Evolutionary conservation across 2,797 vertebrate genomes (phyloP).

Genomic region (Harpagifer antarcticus): DNA sequence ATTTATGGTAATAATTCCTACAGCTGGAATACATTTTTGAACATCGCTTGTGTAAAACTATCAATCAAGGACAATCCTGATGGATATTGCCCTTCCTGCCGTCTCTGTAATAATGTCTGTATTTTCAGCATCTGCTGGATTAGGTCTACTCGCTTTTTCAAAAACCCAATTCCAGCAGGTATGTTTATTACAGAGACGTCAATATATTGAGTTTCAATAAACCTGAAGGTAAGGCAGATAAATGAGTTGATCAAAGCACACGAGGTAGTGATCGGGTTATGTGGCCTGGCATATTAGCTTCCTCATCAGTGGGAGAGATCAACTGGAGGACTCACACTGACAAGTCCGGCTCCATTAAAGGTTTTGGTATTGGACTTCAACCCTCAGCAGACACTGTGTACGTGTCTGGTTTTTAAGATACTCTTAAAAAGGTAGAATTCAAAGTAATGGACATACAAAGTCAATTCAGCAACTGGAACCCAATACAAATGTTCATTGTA

Average conservation of each 20-base stretch:
- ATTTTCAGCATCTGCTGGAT: constrained; percentile 48
- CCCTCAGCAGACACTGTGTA: background rate
- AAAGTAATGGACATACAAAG: background rate
- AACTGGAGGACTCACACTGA: constrained; percentile 15
- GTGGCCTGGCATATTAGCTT: constrained; percentile 25
- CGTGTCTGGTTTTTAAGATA: background rate
- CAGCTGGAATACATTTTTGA: constrained; percentile 32
- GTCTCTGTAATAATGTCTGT: constrained; percentile 39
- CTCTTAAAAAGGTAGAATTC: background rate
- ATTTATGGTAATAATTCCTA: constrained; percentile 34
- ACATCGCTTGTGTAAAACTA: constrained; percentile 27
- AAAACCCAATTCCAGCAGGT: constrained; percentile 30
- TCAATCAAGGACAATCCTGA: constrained; percentile 44
- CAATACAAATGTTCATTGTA: background rate
- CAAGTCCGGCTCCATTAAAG: background rate
- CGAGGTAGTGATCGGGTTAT: constrained; percentile 33
- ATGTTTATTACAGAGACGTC: constrained; percentile 30
- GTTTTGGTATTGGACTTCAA: background rate
- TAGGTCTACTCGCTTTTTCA: constrained; percentile 12
- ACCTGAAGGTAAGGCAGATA: constrained; percentile 45
- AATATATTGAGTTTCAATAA: constrained; percentile 54
- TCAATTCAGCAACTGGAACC: constrained; percentile 14
- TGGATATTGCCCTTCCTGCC: constrained; percentile 28
- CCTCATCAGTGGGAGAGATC: constrained; percentile 25
- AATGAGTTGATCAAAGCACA: constrained; percentile 56